These are phyloP conservation scores for Euphydryas editha DNA, from an alignment of 2,888 invertebrate genomes.

Conservation along the genomic window DNA sequence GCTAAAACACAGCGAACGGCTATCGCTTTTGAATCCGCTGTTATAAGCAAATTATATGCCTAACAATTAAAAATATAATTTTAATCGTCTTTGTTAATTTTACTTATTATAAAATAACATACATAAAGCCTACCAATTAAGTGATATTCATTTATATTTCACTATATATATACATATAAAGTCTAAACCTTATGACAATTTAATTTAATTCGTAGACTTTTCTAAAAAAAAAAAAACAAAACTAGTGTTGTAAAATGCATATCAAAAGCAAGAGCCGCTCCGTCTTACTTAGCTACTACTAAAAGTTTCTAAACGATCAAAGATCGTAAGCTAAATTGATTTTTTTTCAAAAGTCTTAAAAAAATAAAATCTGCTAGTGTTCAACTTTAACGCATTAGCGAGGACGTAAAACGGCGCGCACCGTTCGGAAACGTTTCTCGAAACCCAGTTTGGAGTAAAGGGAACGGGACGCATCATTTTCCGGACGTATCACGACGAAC, in stretches of 20 bases:
- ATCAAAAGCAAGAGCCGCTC: conserved; percentile 77
- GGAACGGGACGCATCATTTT: conserved; percentile 93
- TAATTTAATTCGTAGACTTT: neutral
- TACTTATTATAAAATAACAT: neutral
- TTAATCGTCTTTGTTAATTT: neutral
- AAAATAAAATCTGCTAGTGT: conserved; percentile 83
- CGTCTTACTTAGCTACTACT: conserved; percentile 81
- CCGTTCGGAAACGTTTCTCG: conserved; percentile 90
- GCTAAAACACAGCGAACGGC: conserved; percentile 67
- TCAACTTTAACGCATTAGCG: conserved; percentile 72
- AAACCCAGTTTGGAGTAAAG: conserved; percentile 93
- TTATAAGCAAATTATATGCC: neutral
- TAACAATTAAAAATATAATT: too few species aligned
- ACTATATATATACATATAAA: neutral
- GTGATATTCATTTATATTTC: neutral
- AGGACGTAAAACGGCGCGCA: conserved; percentile 89
- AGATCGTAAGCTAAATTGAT: conserved; percentile 81
- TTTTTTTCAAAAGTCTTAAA: conserved; percentile 80
- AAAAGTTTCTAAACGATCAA: conserved; percentile 79
- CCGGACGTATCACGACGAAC: conserved; percentile 93
- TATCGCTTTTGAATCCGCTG: conserved; percentile 63
- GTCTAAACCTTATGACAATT: neutral
- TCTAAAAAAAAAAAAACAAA: conserved; percentile 21
- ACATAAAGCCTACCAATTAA: neutral
- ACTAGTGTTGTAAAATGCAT: conserved; percentile 44